These are phyloP conservation scores for Allolobophora icterica DNA, from an alignment of 2,888 invertebrate genomes.

Conservation along the genomic window DNA sequence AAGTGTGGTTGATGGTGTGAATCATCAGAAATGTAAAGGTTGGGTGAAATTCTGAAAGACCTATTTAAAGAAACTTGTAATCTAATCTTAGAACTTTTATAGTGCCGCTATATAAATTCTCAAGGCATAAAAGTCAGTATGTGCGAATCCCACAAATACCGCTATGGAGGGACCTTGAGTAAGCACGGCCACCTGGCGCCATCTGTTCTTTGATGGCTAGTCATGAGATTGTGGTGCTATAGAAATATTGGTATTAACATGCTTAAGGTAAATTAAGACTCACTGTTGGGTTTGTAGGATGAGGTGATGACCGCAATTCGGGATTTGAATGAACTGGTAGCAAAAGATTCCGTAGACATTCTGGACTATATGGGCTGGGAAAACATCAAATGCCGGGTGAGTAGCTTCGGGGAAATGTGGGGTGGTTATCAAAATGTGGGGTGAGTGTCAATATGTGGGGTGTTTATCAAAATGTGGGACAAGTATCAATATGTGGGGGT, in stretches of 20 bases:
- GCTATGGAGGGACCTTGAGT: too few relatives aligned
- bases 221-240: background rate
- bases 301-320: background rate
- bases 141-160: too few relatives aligned
- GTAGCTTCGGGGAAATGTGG: background rate
- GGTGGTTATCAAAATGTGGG: background rate
- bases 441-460: background rate
- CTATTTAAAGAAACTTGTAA: too few relatives aligned
- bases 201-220: background rate
- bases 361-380: conserved; percentile 57
- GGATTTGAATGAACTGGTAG: conserved; percentile 52
- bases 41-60: too few relatives aligned
- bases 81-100: too few relatives aligned
- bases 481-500: too few relatives aligned
- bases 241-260: background rate
- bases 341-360: conserved; percentile 54
- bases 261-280: background rate
- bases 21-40: too few relatives aligned
- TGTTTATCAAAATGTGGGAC: background rate
- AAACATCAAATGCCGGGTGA: conserved; percentile 31
- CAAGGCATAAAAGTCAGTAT: too few relatives aligned
- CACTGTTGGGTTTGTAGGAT: background rate
- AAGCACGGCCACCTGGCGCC: background rate
- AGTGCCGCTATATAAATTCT: too few relatives aligned
- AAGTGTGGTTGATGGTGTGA: too few relatives aligned